Percentiles rank a stretch among this genome's conserved stretches.
These are phyloP conservation scores for Radopholus similis DNA, from an alignment of 1,140 invertebrate species.

Conservation along the genomic window DNA sequence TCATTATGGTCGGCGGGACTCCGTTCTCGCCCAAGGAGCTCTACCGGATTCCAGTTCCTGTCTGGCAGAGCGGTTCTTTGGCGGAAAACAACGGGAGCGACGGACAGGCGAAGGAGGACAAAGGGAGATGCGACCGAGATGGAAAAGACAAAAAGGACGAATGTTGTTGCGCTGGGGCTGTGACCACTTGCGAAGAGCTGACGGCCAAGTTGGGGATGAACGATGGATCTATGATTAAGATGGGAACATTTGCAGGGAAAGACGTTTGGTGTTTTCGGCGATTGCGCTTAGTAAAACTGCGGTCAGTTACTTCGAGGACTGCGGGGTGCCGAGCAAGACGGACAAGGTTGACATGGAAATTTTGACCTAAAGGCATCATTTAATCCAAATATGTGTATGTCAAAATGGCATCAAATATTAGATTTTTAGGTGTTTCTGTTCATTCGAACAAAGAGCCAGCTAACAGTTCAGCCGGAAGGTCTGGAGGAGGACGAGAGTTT, in stretches of 20 bases:
- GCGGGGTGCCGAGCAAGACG: conserved; percentile 1
- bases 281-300: conserved; percentile 27
- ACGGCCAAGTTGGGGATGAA: conserved; percentile 3
- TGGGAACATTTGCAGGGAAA: conserved; percentile 22
- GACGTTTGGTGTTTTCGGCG: conserved; percentile 25
- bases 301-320: conserved; percentile 6
- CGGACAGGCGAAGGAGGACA: background rate
- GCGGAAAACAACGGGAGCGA: background rate
- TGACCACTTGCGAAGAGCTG: conserved; percentile 10
- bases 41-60: conserved; percentile 16
- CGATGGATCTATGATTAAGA: background rate
- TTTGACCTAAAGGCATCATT: background rate
- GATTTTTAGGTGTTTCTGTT: conserved; percentile 2
- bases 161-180: background rate
- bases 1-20: conserved; percentile 22
- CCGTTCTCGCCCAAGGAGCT: conserved; percentile 28
- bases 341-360: background rate
- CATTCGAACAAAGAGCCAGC: background rate
- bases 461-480: background rate
- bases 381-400: background rate
- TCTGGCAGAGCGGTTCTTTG: background rate
- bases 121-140: background rate
- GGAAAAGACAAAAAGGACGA: background rate
- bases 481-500: conserved; percentile 18
- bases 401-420: background rate